Evolutionary conservation across 2,113 vertebrate species (phyloP).

Genomic region (Eretmochelys imbricata): DNA sequence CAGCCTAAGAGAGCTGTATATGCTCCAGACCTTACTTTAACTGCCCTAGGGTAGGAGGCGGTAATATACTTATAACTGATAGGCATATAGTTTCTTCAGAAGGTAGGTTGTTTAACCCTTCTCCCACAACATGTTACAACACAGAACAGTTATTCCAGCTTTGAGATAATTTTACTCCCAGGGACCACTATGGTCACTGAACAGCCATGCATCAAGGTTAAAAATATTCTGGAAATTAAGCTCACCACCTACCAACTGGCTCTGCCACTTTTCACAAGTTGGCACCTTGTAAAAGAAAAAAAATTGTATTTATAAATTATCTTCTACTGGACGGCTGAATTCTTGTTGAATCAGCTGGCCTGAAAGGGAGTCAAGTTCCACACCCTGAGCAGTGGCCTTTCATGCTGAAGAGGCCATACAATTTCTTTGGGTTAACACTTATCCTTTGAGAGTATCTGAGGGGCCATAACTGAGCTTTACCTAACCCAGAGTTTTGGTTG

Average conservation of each 20-base stretch:
- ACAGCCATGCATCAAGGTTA: not conserved
- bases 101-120: not conserved
- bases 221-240: not conserved
- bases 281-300: fast-evolving
- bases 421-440: not conserved
- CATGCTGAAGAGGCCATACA: not conserved
- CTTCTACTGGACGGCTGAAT: not conserved
- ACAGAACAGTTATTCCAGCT: not conserved
- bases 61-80: not conserved
- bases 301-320: not conserved
- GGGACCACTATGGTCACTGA: not conserved
- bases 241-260: not conserved
- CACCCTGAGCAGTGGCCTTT: not conserved
- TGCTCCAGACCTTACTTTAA: not conserved
- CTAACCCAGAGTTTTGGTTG: not conserved
- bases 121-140: not conserved
- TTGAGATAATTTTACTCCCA: not conserved
- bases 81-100: not conserved
- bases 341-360: not conserved
- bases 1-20: not conserved
- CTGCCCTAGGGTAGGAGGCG: not conserved
- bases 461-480: not conserved
- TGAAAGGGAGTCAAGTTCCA: not conserved
- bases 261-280: not conserved
- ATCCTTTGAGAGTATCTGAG: not conserved